Evolutionary conservation across 2,888 invertebrate genomes (phyloP).

Genomic region (Leptura quadrifasciata): DNA sequence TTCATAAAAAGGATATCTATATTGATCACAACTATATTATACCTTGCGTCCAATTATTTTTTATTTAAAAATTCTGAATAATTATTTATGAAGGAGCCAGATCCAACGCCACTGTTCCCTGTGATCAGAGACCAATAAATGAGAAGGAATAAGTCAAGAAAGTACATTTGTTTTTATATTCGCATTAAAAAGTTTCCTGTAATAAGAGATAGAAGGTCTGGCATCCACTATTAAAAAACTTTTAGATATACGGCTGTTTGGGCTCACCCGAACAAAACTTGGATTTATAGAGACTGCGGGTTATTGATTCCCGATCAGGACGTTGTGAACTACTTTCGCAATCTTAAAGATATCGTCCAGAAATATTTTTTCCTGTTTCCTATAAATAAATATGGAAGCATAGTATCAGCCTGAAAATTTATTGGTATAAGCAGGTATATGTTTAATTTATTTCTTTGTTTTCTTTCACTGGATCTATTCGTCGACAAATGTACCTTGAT

Average conservation of each 20-base stretch:
- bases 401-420: conserved; percentile 50
- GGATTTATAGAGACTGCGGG: conserved; percentile 67
- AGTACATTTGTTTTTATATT: conserved; percentile 63
- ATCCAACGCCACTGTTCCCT: neutral
- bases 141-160: conserved; percentile 58
- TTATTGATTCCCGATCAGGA: conserved; percentile 68
- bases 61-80: neutral
- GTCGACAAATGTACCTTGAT: conserved; percentile 24
- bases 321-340: conserved; percentile 63
- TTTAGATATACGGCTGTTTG: conserved; percentile 67
- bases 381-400: conserved; percentile 49
- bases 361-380: conserved; percentile 47
- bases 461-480: conserved; percentile 10
- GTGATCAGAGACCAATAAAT: conserved; percentile 57
- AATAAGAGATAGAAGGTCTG: conserved; percentile 65
- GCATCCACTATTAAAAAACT: conserved; percentile 70
- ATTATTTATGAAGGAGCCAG: no score
- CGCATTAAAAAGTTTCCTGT: conserved; percentile 65
- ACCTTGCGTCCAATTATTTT: neutral
- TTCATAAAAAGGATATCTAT: no score
- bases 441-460: conserved; percentile 38
- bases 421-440: conserved; percentile 51
- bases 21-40: no score
- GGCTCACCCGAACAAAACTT: conserved; percentile 62
- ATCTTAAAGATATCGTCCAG: conserved; percentile 56